Percentiles rank a stretch among this genome's conserved stretches.
Conservation (phyloP, 2,888 invertebrate genomes). For the Apamea anceps region DNA sequence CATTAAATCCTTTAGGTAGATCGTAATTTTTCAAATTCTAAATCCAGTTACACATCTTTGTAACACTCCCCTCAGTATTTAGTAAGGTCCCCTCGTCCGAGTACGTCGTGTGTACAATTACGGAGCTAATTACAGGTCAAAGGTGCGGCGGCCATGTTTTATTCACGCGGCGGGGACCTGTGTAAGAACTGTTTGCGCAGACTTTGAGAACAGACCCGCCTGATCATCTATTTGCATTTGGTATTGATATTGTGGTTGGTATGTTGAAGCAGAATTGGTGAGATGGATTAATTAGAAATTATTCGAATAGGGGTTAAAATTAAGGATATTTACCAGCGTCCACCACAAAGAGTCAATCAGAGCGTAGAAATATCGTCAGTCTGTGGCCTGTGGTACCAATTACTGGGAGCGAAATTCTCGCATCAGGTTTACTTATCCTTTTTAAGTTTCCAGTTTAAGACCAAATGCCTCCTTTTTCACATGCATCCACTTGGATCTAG, state of each 20-base stretch:
- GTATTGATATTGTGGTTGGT: constrained; percentile 37
- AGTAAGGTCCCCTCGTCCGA: constrained; percentile 17
- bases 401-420: not conserved
- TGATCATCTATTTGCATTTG: constrained; percentile 55
- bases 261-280: not conserved
- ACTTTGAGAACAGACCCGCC: constrained; percentile 40
- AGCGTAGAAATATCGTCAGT: not conserved
- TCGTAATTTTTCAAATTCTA: not conserved
- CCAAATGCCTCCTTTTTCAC: not conserved
- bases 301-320: not conserved
- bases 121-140: constrained; percentile 64
- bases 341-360: not conserved
- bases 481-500: not conserved
- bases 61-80: constrained; percentile 1
- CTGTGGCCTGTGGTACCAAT: not conserved
- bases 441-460: not conserved
- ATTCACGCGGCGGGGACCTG: constrained; percentile 48
- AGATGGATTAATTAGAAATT: not conserved
- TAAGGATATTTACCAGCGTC: too few relatives aligned
- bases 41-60: not conserved
- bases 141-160: constrained; percentile 55
- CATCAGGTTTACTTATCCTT: not conserved
- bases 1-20: not conserved
- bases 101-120: constrained; percentile 59
- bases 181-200: constrained; percentile 44